These are phyloP conservation scores for Andrena cerasifolii DNA, from an alignment of 1,140 invertebrate species.

Conservation along the genomic window DNA sequence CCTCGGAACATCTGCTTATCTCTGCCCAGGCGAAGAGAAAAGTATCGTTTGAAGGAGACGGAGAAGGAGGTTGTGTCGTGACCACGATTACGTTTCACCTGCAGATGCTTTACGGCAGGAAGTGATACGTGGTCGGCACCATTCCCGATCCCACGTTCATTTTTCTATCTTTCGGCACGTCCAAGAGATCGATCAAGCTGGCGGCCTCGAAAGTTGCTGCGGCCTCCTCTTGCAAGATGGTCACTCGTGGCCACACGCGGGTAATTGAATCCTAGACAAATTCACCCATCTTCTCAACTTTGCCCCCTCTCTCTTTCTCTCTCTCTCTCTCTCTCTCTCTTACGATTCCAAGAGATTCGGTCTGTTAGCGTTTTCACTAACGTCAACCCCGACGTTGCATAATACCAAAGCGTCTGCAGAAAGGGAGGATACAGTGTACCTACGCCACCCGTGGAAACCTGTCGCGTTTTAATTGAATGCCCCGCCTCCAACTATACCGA, in stretches of 20 bases:
- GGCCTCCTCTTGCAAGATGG: constrained; percentile 78
- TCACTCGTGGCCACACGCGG: constrained; percentile 77
- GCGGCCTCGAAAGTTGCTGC: constrained; percentile 75
- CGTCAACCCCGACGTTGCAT: too few species aligned
- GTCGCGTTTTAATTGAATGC: background rate
- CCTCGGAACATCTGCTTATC: background rate
- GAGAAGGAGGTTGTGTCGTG: background rate
- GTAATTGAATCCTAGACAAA: constrained; percentile 65
- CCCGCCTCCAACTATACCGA: too few species aligned
- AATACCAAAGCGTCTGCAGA: too few species aligned
- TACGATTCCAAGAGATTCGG: too few species aligned
- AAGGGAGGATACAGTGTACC: too few species aligned
- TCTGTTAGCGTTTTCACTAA: too few species aligned
- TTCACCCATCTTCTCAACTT: constrained; percentile 1
- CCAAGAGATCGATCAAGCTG: constrained; percentile 71
- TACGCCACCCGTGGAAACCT: background rate
- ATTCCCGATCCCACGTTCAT: constrained; percentile 20
- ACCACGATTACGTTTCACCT: background rate
- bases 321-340: too few species aligned
- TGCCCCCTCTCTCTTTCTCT: too few species aligned
- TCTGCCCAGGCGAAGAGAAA: background rate
- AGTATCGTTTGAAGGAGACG: background rate
- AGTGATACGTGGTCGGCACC: background rate
- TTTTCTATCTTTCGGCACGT: background rate
- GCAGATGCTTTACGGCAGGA: constrained; percentile 9